Conservation (phyloP, 2,888 invertebrate species). For the Fabriciana adippe region DNA sequence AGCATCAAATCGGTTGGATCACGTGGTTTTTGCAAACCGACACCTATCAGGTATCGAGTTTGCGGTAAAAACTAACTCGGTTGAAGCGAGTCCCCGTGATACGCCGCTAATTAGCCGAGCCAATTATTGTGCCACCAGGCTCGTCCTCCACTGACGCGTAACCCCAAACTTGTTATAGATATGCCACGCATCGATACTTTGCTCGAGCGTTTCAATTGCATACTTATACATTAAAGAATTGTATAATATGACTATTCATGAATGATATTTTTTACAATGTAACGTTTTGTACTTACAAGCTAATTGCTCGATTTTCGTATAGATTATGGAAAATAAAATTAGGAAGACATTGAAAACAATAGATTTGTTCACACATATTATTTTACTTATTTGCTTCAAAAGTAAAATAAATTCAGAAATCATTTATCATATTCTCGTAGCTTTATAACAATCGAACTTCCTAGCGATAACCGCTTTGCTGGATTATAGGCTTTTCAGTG, state of each 20-base stretch:
- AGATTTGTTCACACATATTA: too few species aligned
- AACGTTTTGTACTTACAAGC: too few species aligned
- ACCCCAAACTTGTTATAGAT: constrained; percentile 19
- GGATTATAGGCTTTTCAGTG: constrained; percentile 38
- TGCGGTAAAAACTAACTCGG: constrained; percentile 46
- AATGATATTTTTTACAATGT: too few species aligned
- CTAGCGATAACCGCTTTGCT: background rate
- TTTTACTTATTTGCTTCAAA: too few species aligned
- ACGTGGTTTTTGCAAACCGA: constrained; percentile 34
- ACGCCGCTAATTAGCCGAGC: constrained; percentile 48
- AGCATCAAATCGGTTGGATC: constrained; percentile 35
- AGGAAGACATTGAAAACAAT: too few species aligned
- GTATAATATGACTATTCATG: too few species aligned
- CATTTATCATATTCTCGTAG: too few species aligned
- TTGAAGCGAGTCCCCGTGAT: constrained; percentile 44
- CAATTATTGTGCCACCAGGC: constrained; percentile 49
- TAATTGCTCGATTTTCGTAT: too few species aligned
- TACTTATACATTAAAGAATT: constrained; percentile 3
- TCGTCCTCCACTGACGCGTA: constrained; percentile 27
- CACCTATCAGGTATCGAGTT: constrained; percentile 40
- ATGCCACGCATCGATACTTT: constrained; percentile 11
- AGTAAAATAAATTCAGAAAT: background rate
- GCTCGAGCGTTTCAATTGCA: background rate
- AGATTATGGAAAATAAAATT: too few species aligned
- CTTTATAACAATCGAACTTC: background rate